These are phyloP conservation scores for Ageneiosus marmoratus DNA, from an alignment of 2,113 vertebrate species.

Conservation along the genomic window DNA sequence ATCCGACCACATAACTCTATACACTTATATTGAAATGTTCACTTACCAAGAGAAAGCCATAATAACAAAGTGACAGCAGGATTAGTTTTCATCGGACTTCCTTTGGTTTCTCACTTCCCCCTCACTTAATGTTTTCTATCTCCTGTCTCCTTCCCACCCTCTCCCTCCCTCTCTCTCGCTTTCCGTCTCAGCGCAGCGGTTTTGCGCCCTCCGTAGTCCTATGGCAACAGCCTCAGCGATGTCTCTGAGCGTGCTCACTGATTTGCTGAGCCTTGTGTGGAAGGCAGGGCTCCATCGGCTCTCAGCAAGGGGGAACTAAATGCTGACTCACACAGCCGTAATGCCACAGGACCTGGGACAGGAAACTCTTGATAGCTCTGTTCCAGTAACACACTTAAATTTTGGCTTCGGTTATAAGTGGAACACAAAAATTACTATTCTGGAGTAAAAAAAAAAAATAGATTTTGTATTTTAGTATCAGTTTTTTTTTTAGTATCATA, in stretches of 20 bases:
- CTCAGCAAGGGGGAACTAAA: conserved; percentile 37
- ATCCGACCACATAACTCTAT: neutral
- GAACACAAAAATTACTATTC: neutral
- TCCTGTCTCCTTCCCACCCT: conserved; percentile 1
- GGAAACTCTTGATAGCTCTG: conserved; percentile 6
- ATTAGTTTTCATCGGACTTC: conserved; percentile 33
- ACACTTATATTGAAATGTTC: neutral
- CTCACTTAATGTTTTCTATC: conserved; percentile 8
- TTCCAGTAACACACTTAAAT: neutral
- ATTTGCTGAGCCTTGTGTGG: conserved; percentile 48
- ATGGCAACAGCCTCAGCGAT: conserved; percentile 51
- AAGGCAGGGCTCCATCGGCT: conserved; percentile 46
- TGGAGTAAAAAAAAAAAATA: neutral
- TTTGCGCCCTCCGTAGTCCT: conserved; percentile 41
- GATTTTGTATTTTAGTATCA: neutral
- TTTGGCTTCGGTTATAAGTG: too few species aligned
- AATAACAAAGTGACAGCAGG: neutral
- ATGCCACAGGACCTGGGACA: conserved; percentile 39
- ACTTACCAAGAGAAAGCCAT: conserved; percentile 27
- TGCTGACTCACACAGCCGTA: conserved; percentile 36
- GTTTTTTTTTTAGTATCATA: neutral
- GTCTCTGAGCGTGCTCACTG: conserved; percentile 46
- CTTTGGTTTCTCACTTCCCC: conserved; percentile 18
- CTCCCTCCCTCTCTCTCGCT: conserved; percentile 11
- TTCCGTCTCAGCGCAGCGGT: conserved; percentile 20